These are phyloP conservation scores for Stomatorhinus walkeri DNA, from an alignment of 2,797 vertebrate genomes.

Conservation along the genomic window DNA sequence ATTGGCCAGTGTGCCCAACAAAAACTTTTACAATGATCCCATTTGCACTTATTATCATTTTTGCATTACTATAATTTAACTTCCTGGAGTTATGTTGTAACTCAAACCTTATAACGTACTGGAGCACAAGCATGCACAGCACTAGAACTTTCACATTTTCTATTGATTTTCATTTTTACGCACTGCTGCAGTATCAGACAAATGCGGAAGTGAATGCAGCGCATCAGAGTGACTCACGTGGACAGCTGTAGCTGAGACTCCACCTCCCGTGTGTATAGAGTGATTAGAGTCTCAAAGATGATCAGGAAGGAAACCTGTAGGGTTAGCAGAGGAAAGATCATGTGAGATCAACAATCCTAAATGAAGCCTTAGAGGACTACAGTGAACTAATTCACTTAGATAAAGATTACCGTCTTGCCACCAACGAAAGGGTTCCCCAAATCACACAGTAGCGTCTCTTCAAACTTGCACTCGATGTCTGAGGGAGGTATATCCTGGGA, in stretches of 20 bases:
- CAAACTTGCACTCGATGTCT: slow-evolving; percentile 36
- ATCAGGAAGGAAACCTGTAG: slow-evolving; percentile 66
- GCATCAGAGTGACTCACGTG: slow-evolving; percentile 65
- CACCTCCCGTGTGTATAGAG: slow-evolving; percentile 66
- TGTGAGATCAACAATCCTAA: background rate
- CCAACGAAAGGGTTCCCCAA: slow-evolving; percentile 82
- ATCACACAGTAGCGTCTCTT: slow-evolving; percentile 61
- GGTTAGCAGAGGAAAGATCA: background rate
- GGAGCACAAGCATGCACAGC: background rate
- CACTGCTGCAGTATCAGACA: background rate
- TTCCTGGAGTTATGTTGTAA: background rate
- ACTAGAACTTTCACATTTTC: background rate
- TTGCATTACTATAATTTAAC: background rate
- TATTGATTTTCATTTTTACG: background rate
- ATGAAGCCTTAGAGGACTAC: background rate
- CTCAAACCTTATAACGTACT: background rate
- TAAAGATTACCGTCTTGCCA: slow-evolving; percentile 53
- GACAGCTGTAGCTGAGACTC: slow-evolving; percentile 65
- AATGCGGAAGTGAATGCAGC: background rate
- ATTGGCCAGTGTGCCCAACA: background rate
- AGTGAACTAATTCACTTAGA: background rate
- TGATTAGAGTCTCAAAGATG: slow-evolving; percentile 69
- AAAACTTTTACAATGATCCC: background rate
- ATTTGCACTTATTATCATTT: background rate
- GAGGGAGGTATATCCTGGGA: background rate